Base-by-base conservation (phyloP, 2,888 invertebrate genomes). In the Nymphalis urticae region DNA sequence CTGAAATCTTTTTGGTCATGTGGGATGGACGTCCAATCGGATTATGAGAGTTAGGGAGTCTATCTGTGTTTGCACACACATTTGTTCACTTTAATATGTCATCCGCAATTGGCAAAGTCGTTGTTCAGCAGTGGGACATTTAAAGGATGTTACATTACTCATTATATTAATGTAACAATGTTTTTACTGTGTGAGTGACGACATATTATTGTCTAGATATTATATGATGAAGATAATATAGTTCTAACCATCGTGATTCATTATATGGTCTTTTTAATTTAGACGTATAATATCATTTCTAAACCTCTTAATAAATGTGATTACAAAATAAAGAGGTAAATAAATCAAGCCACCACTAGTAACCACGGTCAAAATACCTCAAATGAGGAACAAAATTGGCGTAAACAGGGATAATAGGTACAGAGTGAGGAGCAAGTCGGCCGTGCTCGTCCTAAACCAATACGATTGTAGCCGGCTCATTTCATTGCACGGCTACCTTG, bases 371-470 rank as follows among this genome's bases (percentile, higher is more conserved):
- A 68, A 64, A 68, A 66, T 60, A 21, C 70, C 70, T 60, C 70
- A 70, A 70, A 66, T 66, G 70, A 61, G 65, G 61, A 64, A 63
- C 64, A 21, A 68, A 70, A 72, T 71, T 56, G 68, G 65, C 62
- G 70, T 70, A 70, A 70, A 72, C 72, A 72, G 60, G 63, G 48
- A 64, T 70, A 70, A 66, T 58, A 54, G 61, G 62, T 62, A 48
- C 58, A 58, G 58, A 32, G 27, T 24, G 19, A 50, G 42, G 32
- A 58, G 62, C 48, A 48, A 53, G 42, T 58, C 36, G 48, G 36
- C 24, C 27, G 42, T 56, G 27, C 48, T 53, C 65, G 65, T 68
- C 73, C 74, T 73, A 74, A 74, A 74, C 70, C 71, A 74, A 74
- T 70, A 70, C 66, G 62, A 65, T 68, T 59, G 67, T 64, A 64